Conservation (phyloP, 2,113 vertebrate genomes). For the Mormoops blainvillei region DNA sequence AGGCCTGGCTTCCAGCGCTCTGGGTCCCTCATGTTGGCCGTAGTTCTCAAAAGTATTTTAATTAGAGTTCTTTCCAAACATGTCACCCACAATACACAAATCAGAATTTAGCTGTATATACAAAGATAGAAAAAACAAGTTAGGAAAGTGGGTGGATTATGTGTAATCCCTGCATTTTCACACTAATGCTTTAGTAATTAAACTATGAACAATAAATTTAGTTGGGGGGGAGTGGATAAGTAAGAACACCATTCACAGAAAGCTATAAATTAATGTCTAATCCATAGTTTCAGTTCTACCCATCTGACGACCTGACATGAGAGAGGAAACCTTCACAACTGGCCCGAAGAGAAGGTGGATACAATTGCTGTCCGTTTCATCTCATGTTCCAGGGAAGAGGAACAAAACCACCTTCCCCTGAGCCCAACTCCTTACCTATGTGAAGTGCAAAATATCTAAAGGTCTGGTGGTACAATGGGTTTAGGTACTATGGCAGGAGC, state of each 20-base stretch:
- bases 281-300: not conserved
- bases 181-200: not conserved
- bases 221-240: not conserved
- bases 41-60: not conserved
- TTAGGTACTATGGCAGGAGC: not conserved
- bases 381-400: not conserved
- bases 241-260: not conserved
- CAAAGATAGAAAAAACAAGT: not conserved
- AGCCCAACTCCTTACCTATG: not conserved
- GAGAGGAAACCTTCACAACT: not conserved
- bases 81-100: not conserved
- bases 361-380: not conserved
- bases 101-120: not conserved
- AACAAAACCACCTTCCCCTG: not conserved
- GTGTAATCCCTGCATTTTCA: not conserved
- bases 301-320: not conserved
- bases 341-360: not conserved
- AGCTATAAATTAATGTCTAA: not conserved
- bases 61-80: conserved; percentile 25
- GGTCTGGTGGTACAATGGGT: not conserved
- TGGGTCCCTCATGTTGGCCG: too few species aligned
- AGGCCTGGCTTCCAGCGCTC: too few species aligned
- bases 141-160: not conserved
- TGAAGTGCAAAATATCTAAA: not conserved
- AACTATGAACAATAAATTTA: not conserved